These are phyloP conservation scores for Hydropsyche betteni DNA, from an alignment of 2,888 invertebrate genomes.

Conservation along the genomic window DNA sequence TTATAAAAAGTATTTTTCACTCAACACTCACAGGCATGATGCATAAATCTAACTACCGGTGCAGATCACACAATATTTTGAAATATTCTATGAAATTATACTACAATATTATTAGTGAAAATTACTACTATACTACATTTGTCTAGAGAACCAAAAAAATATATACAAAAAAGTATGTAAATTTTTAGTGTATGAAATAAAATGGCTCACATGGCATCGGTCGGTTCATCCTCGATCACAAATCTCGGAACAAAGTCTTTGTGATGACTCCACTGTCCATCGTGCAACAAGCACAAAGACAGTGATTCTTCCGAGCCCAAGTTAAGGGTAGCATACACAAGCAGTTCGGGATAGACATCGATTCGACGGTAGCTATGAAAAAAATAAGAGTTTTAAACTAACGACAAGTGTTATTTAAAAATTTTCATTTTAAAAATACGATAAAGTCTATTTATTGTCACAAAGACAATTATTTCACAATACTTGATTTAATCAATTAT, in stretches of 20 bases:
- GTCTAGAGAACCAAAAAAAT: too few relatives aligned
- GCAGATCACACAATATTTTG: too few relatives aligned
- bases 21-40: too few relatives aligned
- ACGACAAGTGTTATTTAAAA: not conserved
- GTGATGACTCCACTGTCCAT: not conserved
- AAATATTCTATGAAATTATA: too few relatives aligned
- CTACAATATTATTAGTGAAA: too few relatives aligned
- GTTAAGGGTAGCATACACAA: not conserved
- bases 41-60: too few relatives aligned
- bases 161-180: not conserved
- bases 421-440: too few relatives aligned
- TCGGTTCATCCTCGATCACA: not conserved
- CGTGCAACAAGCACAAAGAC: constrained; percentile 2
- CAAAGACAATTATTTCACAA: too few relatives aligned
- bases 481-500: too few relatives aligned
- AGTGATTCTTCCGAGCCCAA: not conserved
- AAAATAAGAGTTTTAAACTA: not conserved
- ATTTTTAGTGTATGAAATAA: not conserved
- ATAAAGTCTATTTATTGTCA: too few relatives aligned
- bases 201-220: constrained; percentile 30
- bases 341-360: not conserved
- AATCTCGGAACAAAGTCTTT: not conserved
- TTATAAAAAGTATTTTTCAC: too few relatives aligned
- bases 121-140: too few relatives aligned
- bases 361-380: not conserved